Percentiles rank a stretch among this genome's conserved stretches.
phyloP scores from a whole-genome alignment of 2,888 invertebrate genomes.

The Lingula anatina region DNA sequence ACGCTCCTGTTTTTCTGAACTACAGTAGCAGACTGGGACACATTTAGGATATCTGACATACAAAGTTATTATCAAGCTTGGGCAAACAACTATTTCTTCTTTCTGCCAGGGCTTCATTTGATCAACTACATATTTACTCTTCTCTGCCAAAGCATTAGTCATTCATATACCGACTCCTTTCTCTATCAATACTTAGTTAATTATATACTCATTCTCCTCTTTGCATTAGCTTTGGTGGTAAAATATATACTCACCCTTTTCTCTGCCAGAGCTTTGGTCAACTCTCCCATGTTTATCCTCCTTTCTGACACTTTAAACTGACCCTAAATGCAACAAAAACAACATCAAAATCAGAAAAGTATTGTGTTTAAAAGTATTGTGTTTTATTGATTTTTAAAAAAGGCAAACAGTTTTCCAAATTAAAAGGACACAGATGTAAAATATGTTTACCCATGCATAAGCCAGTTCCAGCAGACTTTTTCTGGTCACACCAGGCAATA shows the following conservation, averaged over 20 bases:
- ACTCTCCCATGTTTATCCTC: constrained; percentile 73
- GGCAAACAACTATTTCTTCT: no score
- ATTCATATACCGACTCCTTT: no score
- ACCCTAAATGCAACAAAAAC: constrained; percentile 50
- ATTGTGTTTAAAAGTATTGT: not conserved
- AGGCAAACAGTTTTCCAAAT: constrained; percentile 3
- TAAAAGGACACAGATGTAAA: not conserved
- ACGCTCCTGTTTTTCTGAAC: no score
- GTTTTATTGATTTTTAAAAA: not conserved
- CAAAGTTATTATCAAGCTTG: no score
- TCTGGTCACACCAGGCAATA: constrained; percentile 90
- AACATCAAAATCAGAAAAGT: not conserved
- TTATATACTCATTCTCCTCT: no score
- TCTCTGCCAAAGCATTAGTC: no score
- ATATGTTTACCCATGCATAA: constrained; percentile 65
- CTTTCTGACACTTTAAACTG: constrained; percentile 68
- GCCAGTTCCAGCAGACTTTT: constrained; percentile 76
- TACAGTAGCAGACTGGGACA: no score
- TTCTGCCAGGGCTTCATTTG: no score
- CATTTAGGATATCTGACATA: no score
- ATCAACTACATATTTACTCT: no score
- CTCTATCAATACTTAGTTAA: no score
- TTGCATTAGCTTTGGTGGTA: no score
- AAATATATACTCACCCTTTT: constrained; percentile 64
- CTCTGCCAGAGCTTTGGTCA: constrained; percentile 69